phyloP scores from a whole-genome alignment of 1,140 invertebrate species.

The Plutomurus gul region DNA sequence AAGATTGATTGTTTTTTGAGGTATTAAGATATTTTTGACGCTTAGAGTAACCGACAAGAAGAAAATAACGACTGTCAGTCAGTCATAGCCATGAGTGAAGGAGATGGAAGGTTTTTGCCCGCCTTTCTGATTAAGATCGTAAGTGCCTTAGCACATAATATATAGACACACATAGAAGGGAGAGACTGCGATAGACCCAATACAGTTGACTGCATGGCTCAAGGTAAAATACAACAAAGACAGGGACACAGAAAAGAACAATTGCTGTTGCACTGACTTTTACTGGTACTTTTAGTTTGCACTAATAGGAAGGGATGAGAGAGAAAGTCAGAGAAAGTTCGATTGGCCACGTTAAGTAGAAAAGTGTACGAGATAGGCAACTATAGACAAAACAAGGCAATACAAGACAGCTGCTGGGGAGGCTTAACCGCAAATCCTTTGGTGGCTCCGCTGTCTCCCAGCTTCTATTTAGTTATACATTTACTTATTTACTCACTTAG shows the following conservation, averaged over 20 bases:
- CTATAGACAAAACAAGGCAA: neutral
- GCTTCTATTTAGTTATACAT: slow-evolving; percentile 5
- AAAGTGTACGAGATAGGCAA: neutral
- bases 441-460: neutral
- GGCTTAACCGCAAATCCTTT: slow-evolving; percentile 16
- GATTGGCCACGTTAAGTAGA: neutral
- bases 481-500: slow-evolving; percentile 12
- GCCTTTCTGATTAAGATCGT: slow-evolving; percentile 12
- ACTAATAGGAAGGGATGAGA: no score
- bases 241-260: no score
- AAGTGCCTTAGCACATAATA: neutral
- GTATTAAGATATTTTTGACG: slow-evolving; percentile 30
- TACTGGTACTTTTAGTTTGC: no score
- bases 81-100: neutral
- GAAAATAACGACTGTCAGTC: slow-evolving; percentile 26
- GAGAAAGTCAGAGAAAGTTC: neutral
- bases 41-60: slow-evolving; percentile 1
- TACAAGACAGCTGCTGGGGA: slow-evolving; percentile 11
- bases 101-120: neutral
- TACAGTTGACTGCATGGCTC: no score
- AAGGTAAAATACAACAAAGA: no score
- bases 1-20: slow-evolving; percentile 18
- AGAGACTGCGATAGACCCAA: no score
- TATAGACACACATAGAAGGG: no score
- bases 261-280: no score